A percentile compares a stretch with the other conserved stretches of the same genome.
phyloP scores from a whole-genome alignment of 2,797 vertebrate species.

The Poeciliopsis presidionis region DNA sequence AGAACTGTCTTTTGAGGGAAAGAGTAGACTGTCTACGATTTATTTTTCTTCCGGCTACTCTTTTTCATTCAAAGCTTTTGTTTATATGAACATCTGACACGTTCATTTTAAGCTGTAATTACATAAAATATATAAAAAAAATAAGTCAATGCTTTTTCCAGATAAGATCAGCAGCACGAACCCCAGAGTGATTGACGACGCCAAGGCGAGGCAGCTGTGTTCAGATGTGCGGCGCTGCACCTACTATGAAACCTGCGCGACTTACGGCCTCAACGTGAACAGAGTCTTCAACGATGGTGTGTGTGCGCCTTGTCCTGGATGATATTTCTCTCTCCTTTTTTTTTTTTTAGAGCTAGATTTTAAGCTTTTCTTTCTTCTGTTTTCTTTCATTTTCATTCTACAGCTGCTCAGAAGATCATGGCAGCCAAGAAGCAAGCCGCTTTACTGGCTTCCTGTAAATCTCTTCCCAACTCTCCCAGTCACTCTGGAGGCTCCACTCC shows the following conservation, averaged over 20 bases:
- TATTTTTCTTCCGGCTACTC: too few relatives aligned
- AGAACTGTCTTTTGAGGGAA: too few relatives aligned
- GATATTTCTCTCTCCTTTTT: background rate
- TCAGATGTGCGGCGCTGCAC: slow-evolving; percentile 87
- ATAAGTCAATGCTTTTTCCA: slow-evolving; percentile 47
- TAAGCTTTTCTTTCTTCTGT: background rate
- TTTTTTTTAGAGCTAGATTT: background rate
- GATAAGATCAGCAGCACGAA: slow-evolving; percentile 93
- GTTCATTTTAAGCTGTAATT: too few relatives aligned
- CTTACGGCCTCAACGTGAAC: slow-evolving; percentile 94
- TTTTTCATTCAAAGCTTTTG: too few relatives aligned
- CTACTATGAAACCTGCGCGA: slow-evolving; percentile 94
- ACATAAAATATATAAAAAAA: too few relatives aligned
- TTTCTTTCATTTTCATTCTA: slow-evolving; percentile 7
- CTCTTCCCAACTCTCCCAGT: slow-evolving; percentile 91
- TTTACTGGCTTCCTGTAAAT: slow-evolving; percentile 90
- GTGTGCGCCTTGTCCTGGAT: background rate
- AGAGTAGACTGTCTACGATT: too few relatives aligned
- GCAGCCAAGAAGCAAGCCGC: slow-evolving; percentile 90
- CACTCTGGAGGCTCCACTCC: slow-evolving; percentile 91
- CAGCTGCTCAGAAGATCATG: slow-evolving; percentile 92
- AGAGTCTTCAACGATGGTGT: slow-evolving; percentile 92
- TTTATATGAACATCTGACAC: too few relatives aligned
- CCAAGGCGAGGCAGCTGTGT: slow-evolving; percentile 82
- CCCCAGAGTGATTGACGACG: slow-evolving; percentile 88